Evolutionary conservation across 1,140 invertebrate genomes (phyloP), one percentile per base, ranked within the genome.

Genomic region (Whitmania pigra): DNA sequence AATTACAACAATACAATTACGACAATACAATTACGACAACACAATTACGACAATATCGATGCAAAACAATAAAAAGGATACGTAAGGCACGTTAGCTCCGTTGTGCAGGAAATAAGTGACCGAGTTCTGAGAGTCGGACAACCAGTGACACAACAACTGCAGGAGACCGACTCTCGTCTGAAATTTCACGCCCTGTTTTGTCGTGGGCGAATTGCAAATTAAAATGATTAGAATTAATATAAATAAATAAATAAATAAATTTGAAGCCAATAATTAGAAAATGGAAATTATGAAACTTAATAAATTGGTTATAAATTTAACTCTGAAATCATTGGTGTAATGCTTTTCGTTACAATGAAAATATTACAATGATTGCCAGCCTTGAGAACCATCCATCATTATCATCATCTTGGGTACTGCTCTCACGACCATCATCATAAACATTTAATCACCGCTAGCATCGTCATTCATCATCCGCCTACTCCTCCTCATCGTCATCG

Each of bases 91-190:
- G 53, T 90, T 91, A 20, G 89, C 88, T n/a, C 89, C 86, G 74
- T 92, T 90, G 71, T 84, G 84, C 0, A 98, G 85, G 78, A 99
- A 92, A 17, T 89, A 86, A 76, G 88, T 88, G 0, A 97, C 91
- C 0, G 92, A 92, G 0, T 85, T 77, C 4, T 90, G 86, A 82
- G 93, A 96, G 77, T 93, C 87, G 0, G 88, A 85, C 76, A 92
- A 83, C 96, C 96, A 99, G 66, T 88, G 88, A 53, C 89, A 88
- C 53, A 98, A 82, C 69, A 99, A 83, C 86, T 95, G 95, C 27
- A 99, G 83, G 22, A 97, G 85, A 2, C 92, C 94, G 73, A 97
- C 86, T 84, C 94, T 90, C 25, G 92, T 89, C 80, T 97, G 93
- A 7, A 92, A 80, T 77, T 92, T 92, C 40, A 87, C 89, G 40